Evolutionary conservation across 2,797 vertebrate genomes (phyloP).

Genomic region (Fistularia tabacaria): DNA sequence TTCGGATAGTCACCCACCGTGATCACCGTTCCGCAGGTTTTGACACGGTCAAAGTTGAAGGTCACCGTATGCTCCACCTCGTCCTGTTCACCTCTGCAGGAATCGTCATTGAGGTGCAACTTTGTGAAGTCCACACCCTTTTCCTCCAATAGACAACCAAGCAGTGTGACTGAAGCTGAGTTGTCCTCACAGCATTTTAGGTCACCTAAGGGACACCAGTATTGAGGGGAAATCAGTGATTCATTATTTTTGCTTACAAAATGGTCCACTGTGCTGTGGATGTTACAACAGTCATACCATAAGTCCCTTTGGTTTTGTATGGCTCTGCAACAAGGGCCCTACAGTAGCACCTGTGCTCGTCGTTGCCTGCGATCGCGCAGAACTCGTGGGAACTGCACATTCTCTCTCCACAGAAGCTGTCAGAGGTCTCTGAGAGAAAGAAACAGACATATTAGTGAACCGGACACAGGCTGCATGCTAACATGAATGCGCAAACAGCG

Average conservation of each 20-base stretch:
- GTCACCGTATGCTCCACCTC: neutral
- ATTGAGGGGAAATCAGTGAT: neutral
- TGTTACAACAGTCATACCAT: constrained; percentile 1
- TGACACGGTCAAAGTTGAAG: neutral
- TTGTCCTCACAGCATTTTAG: neutral
- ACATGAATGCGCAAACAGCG: neutral
- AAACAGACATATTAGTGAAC: neutral
- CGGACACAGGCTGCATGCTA: neutral
- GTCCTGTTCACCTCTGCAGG: neutral
- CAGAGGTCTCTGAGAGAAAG: neutral
- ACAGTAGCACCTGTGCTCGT: constrained; percentile 29
- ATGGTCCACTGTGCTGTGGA: neutral
- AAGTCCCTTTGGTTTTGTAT: constrained; percentile 18
- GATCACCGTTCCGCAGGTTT: neutral
- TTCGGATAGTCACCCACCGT: neutral
- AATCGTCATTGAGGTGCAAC: constrained; percentile 4
- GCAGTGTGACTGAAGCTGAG: neutral
- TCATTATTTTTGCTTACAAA: neutral
- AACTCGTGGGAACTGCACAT: constrained; percentile 50
- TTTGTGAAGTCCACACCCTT: constrained; percentile 1
- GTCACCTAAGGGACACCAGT: neutral
- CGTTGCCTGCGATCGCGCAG: constrained; percentile 14
- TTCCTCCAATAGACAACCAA: constrained; percentile 6
- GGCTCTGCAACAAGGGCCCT: constrained; percentile 31
- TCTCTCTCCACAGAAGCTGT: constrained; percentile 20